Conservation (phyloP, 2,888 invertebrate genomes). For the Scaptomyza cyrtandrae region DNA sequence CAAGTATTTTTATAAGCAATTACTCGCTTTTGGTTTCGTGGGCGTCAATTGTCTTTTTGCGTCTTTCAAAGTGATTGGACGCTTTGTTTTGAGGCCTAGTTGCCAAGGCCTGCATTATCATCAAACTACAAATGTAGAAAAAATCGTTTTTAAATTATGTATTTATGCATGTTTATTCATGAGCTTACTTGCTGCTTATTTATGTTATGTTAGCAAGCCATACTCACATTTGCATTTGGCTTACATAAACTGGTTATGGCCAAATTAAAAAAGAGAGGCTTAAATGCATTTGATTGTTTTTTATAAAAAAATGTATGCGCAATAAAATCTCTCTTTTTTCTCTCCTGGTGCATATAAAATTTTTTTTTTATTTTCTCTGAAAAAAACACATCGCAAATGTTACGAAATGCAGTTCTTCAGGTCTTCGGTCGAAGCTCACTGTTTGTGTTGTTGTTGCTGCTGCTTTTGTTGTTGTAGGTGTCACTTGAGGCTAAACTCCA, state of each 20-base stretch:
- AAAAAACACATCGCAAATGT: background rate
- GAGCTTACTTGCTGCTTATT: constrained; percentile 37
- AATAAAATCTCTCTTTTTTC: constrained; percentile 26
- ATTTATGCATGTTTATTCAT: constrained; percentile 75
- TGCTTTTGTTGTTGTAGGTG: constrained; percentile 66
- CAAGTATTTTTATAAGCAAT: constrained; percentile 73
- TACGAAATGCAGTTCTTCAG: constrained; percentile 65
- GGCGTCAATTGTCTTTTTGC: constrained; percentile 57
- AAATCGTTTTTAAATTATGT: constrained; percentile 40
- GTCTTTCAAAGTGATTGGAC: constrained; percentile 2
- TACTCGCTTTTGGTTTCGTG: constrained; percentile 63
- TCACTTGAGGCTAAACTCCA: constrained; percentile 25
- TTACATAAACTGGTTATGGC: constrained; percentile 58
- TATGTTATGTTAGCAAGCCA: constrained; percentile 39
- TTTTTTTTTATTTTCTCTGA: constrained; percentile 17
- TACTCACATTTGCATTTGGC: constrained; percentile 27
- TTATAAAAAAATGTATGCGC: constrained; percentile 58
- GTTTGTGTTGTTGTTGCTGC: background rate
- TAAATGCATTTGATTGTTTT: constrained; percentile 75
- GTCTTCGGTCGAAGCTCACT: constrained; percentile 3
- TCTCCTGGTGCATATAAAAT: constrained; percentile 2
- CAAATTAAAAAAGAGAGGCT: constrained; percentile 63
- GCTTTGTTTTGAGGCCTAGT: constrained; percentile 55
- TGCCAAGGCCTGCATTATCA: constrained; percentile 46
- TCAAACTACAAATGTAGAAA: constrained; percentile 18